A percentile compares a stretch with the other conserved stretches of the same genome.
phyloP scores from a whole-genome alignment of 2,797 vertebrate species.

The Ceryle rudis region DNA sequence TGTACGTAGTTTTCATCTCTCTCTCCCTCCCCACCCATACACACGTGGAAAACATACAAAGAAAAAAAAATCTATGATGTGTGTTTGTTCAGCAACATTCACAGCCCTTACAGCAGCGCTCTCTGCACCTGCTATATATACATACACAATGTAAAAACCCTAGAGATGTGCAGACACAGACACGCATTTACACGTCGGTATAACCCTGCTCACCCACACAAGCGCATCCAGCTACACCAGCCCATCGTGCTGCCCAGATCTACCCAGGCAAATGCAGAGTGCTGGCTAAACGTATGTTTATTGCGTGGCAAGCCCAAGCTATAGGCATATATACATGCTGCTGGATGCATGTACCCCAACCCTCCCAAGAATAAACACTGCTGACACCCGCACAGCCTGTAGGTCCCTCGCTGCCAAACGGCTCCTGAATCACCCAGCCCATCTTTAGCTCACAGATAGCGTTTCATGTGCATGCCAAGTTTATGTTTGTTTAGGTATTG shows the following conservation, averaged over 20 bases:
- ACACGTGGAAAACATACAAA: background rate
- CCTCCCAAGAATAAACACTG: background rate
- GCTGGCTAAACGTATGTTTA: background rate
- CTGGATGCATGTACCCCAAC: background rate
- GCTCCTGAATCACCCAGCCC: background rate
- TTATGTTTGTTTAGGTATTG: slow-evolving; percentile 13
- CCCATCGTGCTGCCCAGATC: background rate
- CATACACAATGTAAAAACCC: background rate
- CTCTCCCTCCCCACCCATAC: background rate
- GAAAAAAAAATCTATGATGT: background rate
- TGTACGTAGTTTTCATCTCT: accelerated
- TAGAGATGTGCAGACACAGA: background rate
- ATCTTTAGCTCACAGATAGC: background rate
- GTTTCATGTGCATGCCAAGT: background rate
- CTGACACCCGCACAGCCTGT: background rate
- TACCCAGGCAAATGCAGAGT: background rate
- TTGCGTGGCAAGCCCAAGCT: background rate
- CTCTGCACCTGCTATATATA: background rate
- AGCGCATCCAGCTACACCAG: background rate
- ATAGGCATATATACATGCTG: background rate
- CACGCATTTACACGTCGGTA: background rate
- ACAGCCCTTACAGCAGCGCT: background rate
- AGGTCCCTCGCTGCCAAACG: background rate
- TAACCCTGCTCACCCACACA: background rate
- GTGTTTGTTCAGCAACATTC: background rate